phyloP scores from a whole-genome alignment of 2,797 vertebrate species.

The Typhlichthys eigenmanni region DNA sequence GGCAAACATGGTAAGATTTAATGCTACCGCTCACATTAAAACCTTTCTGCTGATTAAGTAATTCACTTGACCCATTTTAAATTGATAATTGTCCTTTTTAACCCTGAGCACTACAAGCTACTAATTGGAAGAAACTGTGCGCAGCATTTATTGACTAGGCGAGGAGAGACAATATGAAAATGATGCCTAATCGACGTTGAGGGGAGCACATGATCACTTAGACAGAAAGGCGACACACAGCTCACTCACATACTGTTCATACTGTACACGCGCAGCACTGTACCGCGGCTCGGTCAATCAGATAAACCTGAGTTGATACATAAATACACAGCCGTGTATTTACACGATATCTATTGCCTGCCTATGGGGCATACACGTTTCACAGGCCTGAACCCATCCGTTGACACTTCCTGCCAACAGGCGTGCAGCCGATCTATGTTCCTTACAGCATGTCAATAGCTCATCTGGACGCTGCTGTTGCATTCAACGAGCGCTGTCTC shows the following conservation, averaged over 20 bases:
- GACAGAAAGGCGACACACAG: conserved; percentile 40
- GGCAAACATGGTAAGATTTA: conserved; percentile 2
- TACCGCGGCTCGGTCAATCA: conserved; percentile 56
- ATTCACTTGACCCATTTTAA: conserved; percentile 14
- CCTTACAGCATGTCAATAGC: background rate
- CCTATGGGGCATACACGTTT: conserved; percentile 10
- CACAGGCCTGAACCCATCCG: conserved; percentile 15
- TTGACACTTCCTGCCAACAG: conserved; percentile 20
- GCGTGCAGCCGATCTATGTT: conserved; percentile 17
- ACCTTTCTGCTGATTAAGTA: no score
- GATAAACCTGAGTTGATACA: conserved; percentile 37
- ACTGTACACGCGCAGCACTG: conserved; percentile 12
- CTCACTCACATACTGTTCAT: background rate
- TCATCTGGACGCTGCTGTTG: no score
- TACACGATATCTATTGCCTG: background rate
- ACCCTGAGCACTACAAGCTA: conserved; percentile 21
- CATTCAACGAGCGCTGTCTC: conserved; percentile 22
- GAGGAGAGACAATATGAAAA: conserved; percentile 51
- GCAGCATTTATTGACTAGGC: conserved; percentile 57
- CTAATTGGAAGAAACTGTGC: conserved; percentile 12
- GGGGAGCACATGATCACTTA: conserved; percentile 41
- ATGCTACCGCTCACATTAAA: background rate
- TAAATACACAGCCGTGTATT: conserved; percentile 12
- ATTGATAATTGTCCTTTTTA: conserved; percentile 34
- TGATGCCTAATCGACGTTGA: conserved; percentile 67